Percentiles rank a stretch among this genome's conserved stretches.
These are phyloP conservation scores for Zelostemma sp. DNA, from an alignment of 1,140 invertebrate species.

Conservation along the genomic window DNA sequence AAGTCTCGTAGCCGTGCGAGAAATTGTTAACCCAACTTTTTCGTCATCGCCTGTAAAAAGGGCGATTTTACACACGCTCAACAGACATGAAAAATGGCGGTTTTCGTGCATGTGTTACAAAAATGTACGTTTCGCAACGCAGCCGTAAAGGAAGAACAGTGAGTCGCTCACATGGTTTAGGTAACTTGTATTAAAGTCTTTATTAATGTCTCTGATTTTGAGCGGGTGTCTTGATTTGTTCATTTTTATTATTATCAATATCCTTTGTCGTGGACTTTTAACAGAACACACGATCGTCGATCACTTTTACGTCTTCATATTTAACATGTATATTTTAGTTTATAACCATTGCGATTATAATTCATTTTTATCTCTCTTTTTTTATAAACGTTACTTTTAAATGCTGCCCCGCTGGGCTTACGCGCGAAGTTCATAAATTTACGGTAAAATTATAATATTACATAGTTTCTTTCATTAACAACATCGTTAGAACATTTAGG, in stretches of 20 bases:
- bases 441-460: constrained; percentile 40
- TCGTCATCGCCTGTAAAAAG: no score
- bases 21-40: no score
- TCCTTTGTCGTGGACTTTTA: constrained; percentile 47
- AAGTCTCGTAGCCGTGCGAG: no score
- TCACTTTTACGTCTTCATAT: constrained; percentile 46
- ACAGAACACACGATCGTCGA: constrained; percentile 43
- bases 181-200: constrained; percentile 62
- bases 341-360: constrained; percentile 20
- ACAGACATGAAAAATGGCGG: no score
- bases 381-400: constrained; percentile 59
- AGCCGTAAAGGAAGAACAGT: constrained; percentile 42
- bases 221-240: constrained; percentile 53
- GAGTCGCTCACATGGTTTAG: constrained; percentile 49
- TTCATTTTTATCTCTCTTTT: constrained; percentile 37
- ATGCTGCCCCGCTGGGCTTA: constrained; percentile 44
- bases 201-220: constrained; percentile 62
- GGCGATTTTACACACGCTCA: no score
- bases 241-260: constrained; percentile 50
- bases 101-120: no score
- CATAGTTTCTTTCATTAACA: constrained; percentile 49
- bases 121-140: no score
- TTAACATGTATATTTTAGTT: constrained; percentile 33
- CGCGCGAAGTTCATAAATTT: constrained; percentile 57
- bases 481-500: constrained; percentile 44